Base-by-base conservation (phyloP, 2,888 invertebrate genomes). In the Lathronympha strigana region DNA sequence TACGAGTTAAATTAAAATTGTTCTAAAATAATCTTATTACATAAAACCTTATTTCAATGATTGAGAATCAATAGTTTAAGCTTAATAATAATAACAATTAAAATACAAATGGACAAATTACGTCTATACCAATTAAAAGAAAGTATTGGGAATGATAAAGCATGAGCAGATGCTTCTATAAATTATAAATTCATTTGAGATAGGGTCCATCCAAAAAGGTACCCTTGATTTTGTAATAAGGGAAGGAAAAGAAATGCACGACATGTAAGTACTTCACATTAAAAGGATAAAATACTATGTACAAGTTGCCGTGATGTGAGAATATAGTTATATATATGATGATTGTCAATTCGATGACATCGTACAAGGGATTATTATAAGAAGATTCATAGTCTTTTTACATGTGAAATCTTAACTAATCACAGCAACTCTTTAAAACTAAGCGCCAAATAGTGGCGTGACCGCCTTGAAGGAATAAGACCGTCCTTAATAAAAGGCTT, bases 361-460 rank as follows among this genome's bases (percentile, higher is more conserved):
- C 28, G 31, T 45, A 57, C 31, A 36, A 53, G 21, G 4, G 31
- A n/a, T 36, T 53, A 33, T 36, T 36, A 53, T 9, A 28, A 57
- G 31, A 45, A 45, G 43, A 19, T 43, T 31, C 43, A 45, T 57
- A 19, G 43, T 43, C 15, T 54, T 62, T 53, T 36, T 60, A 38
- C 25, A 33, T 6, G 36, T 36, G 31, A 31, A 51, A 51, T 28
- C 51, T 61, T 40, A 61, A 43, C 40, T 51, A 40, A 55, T 55
- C 55, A 55, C 55, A 55, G 40, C 43, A 55, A 55, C 40, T 40
- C 25, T 11, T 61, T 51, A 45, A 40, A 38, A 60, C 23, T 60
- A 55, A 55, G 21, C 43, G 19, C 57, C 43, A 19, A 57, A 36
- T 17, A 43, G n/a, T 2, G 57, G 19, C 19, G 19, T 31, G 13